Evolutionary conservation across 2,113 vertebrate species (phyloP), one percentile per base, ranked within the genome.

Genomic region (Cephalopterus ornatus): DNA sequence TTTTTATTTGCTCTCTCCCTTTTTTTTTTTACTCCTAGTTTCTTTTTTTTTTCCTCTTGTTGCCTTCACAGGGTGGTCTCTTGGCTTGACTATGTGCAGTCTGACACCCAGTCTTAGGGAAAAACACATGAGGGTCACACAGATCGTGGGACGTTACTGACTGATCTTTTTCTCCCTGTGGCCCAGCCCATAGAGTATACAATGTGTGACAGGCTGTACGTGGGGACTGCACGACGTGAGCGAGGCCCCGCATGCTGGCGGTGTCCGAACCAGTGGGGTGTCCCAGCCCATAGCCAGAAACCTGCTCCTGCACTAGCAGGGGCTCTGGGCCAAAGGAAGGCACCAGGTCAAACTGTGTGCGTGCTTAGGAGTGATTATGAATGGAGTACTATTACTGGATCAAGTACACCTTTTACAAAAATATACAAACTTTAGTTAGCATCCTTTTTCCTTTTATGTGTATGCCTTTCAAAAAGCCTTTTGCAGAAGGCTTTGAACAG

Each of bases 401-500:
- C 10, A 1, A 96, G 90, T 95, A 95, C 95, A 94, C 90, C 92
- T 96, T 96, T 92, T 92, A 97, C 70, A 96, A 96, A 96, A 96
- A 97, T 95, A 97, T 94, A 96, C 93, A 97, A 96, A 95, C 94
- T 56, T 26, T 16, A 56, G 73, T 41, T 92, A 96, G 93, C 93
- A 97, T 96, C 93, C 95, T 95, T 93, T 95, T 84, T 75, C 95
- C 95, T 96, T 92, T 97, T 72, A 44, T 20, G 73, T 94, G 89
- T 67, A 8, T 0, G 92, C 83, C 84, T 94, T 96, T 94, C 92
- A 96, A 94, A 85, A 94, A 75, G 90, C 44, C 78, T 92, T 92
- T 95, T 93, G 72, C 95, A 89, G 63, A 95, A 95, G 86, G 86
- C 96, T 97, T 97, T 97, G 96, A 96, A 93, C 86, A 85, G 82